Conservation (phyloP, 2,888 invertebrate species). For the Rotaria sp. region DNA sequence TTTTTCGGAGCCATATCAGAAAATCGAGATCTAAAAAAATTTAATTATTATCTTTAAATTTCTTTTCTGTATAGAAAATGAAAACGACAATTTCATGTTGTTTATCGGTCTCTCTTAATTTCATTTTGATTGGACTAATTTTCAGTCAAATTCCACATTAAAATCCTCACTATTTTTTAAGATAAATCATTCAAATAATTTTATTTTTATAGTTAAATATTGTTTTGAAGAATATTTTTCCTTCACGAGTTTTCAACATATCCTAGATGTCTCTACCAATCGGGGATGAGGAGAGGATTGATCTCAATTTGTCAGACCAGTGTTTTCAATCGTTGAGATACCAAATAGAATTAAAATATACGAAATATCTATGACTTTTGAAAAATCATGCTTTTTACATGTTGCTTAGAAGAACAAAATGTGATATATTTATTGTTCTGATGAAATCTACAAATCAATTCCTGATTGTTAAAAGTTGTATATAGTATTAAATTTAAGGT, state of each 20-base stretch:
- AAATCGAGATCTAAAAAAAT: background rate
- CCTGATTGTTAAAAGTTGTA: no score
- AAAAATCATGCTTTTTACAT: no score
- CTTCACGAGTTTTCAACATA: background rate
- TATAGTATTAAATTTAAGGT: no score
- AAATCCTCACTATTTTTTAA: background rate
- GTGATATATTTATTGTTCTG: no score
- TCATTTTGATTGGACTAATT: background rate
- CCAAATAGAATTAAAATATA: no score
- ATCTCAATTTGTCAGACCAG: no score
- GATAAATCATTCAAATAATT: background rate
- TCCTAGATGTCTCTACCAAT: background rate
- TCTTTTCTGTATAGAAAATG: background rate
- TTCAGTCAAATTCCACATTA: background rate
- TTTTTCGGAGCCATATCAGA: constrained; percentile 13
- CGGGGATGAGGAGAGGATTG: no score
- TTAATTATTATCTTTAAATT: background rate
- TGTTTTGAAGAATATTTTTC: background rate
- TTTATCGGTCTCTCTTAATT: background rate
- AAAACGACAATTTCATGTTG: background rate
- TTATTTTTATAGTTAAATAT: background rate
- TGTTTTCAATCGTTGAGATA: no score
- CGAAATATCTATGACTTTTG: no score
- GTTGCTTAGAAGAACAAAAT: no score
- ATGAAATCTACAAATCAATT: no score